Base-by-base conservation (phyloP, 1,140 invertebrate species). In the Eriosoma lanigerum region DNA sequence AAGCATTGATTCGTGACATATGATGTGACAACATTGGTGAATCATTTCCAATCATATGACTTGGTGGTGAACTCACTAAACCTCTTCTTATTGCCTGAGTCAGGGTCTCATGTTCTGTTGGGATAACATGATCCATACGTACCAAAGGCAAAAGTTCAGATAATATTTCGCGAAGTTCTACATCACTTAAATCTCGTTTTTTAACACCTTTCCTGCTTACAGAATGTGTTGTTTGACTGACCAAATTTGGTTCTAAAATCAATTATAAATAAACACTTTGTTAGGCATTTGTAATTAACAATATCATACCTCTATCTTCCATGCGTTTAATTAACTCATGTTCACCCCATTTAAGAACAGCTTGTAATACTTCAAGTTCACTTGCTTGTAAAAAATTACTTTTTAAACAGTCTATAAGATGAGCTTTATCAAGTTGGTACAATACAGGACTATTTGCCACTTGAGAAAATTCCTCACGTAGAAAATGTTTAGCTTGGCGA, bases 331-430 rank as follows among this genome's bases (percentile, higher is more conserved):
- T 90, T 46, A 95, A 88, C 82, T 94, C 91, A 83, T 94, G 90
- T 87, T 97, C 95, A 44, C 94, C 95, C 95, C 95, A 97, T 84
- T 94, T 94, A 17, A 97, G 87, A 62, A 96, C 91, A 60, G 94
- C 93, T 83, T 94, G 90, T 78, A 97, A 86, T 1, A 96, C 91
- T 86, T 97, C 94, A 81, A 96, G 86, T 86, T 97, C 96, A 83
- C 92, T 93, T 9, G 95, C 94, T 88, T 97, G 95, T 82, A 97
- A 87, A 86, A 97, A 97, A 84, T 96, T 93, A 84, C 94, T 96
- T 80, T 91, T 90, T 26, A 98, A 87, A 38, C 93, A 93, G 82
- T 94, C 92, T 17, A 90, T 89, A 24, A 98, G 87, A 84, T 96
- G 93, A 1, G 87, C 84, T 83, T 93, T 93, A 84, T 94, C 93